A percentile compares a stretch with the other conserved stretches of the same genome.
These are phyloP conservation scores for Hirtodrosophila trivittata DNA, from an alignment of 2,888 invertebrate genomes.

Conservation along the genomic window DNA sequence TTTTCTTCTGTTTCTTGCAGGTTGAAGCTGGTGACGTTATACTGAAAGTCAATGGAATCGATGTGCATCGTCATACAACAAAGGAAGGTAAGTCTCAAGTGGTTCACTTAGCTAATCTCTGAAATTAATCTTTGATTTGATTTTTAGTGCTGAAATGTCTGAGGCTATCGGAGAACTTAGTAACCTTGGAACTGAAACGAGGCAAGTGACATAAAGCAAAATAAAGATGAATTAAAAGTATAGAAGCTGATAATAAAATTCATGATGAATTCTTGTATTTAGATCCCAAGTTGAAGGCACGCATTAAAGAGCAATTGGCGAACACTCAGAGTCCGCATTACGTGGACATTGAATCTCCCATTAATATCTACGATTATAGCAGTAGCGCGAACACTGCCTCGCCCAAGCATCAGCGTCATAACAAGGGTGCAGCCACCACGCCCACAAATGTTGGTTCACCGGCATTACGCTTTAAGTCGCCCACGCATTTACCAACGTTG, in stretches of 20 bases:
- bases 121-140: conserved; percentile 10
- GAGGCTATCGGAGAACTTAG: conserved; percentile 94
- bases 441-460: conserved; percentile 59
- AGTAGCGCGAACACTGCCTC: conserved; percentile 60
- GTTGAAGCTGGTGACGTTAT: conserved; percentile 97
- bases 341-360: conserved; percentile 85
- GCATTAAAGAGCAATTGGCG: conserved; percentile 89
- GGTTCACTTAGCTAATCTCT: conserved; percentile 4
- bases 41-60: conserved; percentile 96
- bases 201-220: conserved; percentile 86
- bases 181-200: conserved; percentile 90
- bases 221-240: neutral
- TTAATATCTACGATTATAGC: conserved; percentile 84
- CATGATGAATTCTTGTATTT: neutral
- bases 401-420: conserved; percentile 54
- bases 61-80: conserved; percentile 95
- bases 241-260: too few relatives aligned
- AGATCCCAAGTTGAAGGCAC: conserved; percentile 95
- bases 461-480: conserved; percentile 76
- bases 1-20: conserved; percentile 84
- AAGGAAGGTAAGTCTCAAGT: conserved; percentile 89
- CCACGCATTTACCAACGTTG: conserved; percentile 80
- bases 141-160: conserved; percentile 88
- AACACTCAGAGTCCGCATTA: conserved; percentile 85
- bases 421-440: conserved; percentile 57